Evolutionary conservation across 2,888 invertebrate species (phyloP).

Genomic region (Drosophila rellima): DNA sequence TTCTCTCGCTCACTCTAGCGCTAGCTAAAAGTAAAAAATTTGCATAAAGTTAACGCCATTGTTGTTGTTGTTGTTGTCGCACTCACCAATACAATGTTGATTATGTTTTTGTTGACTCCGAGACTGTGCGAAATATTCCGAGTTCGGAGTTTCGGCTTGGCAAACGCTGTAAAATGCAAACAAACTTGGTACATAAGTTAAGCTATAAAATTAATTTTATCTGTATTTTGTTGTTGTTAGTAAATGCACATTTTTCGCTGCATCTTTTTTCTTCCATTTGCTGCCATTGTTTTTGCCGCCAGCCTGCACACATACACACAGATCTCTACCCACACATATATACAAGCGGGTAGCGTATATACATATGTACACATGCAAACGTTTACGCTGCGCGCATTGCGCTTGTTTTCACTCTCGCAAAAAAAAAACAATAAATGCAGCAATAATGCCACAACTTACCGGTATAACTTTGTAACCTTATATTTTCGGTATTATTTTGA

Average conservation of each 20-base stretch:
- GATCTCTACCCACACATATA: not conserved
- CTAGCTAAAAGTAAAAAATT: not conserved
- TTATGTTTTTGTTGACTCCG: constrained; percentile 27
- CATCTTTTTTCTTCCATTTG: constrained; percentile 10
- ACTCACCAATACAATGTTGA: constrained; percentile 24
- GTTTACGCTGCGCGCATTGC: constrained; percentile 5
- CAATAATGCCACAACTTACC: constrained; percentile 27
- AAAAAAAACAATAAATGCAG: not conserved
- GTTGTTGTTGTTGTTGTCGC: not conserved
- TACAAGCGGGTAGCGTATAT: not conserved
- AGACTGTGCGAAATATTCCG: constrained; percentile 30
- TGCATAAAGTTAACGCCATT: not conserved
- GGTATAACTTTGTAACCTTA: not conserved
- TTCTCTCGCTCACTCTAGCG: not conserved
- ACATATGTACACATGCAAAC: constrained; percentile 6
- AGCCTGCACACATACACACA: constrained; percentile 18
- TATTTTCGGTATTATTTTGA: not conserved
- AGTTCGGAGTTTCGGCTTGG: constrained; percentile 9
- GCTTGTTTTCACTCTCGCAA: not conserved
- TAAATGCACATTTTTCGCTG: not conserved
- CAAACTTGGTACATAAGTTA: not conserved
- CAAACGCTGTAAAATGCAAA: constrained; percentile 11
- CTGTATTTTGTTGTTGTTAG: not conserved
- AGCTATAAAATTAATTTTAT: not conserved
- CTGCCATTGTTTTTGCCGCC: constrained; percentile 67